These are phyloP conservation scores for Tetramorium bicarinatum DNA, from an alignment of 2,888 invertebrate genomes.

Conservation along the genomic window DNA sequence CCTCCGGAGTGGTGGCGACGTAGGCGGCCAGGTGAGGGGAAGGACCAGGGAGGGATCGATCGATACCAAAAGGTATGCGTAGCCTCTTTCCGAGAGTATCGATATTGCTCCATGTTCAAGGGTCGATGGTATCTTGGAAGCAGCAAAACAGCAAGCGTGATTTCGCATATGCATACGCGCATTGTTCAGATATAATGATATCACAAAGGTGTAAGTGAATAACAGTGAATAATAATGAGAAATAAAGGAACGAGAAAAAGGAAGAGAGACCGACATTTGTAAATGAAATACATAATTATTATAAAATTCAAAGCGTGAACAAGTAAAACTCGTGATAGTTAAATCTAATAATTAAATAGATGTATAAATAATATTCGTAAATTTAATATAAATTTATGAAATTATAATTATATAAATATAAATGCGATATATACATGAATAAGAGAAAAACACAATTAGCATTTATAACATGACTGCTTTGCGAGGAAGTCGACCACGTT, in stretches of 20 bases:
- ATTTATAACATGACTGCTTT: neutral
- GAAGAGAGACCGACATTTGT: neutral
- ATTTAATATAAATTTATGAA: neutral
- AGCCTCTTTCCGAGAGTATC: constrained; percentile 8
- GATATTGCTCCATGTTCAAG: constrained; percentile 36
- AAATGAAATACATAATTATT: neutral
- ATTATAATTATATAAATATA: neutral
- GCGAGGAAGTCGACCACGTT: neutral
- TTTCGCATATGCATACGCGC: neutral
- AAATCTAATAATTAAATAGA: neutral
- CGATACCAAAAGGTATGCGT: constrained; percentile 38
- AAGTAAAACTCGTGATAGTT: neutral
- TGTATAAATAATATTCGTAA: neutral
- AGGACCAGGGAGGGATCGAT: constrained; percentile 60
- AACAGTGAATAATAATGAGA: neutral
- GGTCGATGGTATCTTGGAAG: neutral
- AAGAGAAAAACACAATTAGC: neutral
- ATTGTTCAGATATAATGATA: neutral
- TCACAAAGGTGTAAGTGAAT: neutral
- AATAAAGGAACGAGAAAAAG: neutral
- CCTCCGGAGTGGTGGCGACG: constrained; percentile 43
- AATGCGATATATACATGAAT: neutral
- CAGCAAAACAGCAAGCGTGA: neutral
- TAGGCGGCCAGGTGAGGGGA: constrained; percentile 72
- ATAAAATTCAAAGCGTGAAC: neutral